Evolutionary conservation across 2,797 vertebrate species (phyloP).

Genomic region (Esox masquinongy): DNA sequence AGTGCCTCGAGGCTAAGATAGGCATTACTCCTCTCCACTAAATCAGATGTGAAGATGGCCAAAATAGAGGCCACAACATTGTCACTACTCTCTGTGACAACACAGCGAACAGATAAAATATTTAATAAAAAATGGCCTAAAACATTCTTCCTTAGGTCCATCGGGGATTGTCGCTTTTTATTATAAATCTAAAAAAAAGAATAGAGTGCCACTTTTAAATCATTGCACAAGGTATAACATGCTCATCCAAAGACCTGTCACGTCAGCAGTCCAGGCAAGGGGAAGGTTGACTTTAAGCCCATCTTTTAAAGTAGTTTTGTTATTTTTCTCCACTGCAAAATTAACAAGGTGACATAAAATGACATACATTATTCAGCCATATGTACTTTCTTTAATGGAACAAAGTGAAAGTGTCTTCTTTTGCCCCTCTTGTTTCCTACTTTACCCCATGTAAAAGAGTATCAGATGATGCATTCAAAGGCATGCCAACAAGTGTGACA

Average conservation of each 20-base stretch:
- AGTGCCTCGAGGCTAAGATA: conserved; percentile 24
- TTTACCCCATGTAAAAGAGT: conserved; percentile 32
- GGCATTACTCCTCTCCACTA: conserved; percentile 5
- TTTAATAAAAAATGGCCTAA: conserved; percentile 41
- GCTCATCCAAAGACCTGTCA: conserved; percentile 8
- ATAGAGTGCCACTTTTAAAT: conserved; percentile 44
- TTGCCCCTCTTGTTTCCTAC: conserved; percentile 6
- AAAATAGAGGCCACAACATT: conserved; percentile 35
- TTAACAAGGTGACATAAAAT: conserved; percentile 49
- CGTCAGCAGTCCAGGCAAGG: conserved; percentile 11
- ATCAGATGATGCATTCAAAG: conserved; percentile 5
- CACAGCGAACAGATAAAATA: conserved; percentile 50
- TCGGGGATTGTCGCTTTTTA: conserved; percentile 36
- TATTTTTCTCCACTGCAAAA: conserved; percentile 40
- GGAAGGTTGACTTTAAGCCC: neutral
- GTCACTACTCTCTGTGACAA: conserved; percentile 49
- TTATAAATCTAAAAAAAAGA: conserved; percentile 40
- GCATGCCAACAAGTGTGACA: conserved; percentile 28
- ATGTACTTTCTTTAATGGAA: conserved; percentile 52
- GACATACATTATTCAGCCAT: conserved; percentile 50
- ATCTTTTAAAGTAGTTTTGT: conserved; percentile 44
- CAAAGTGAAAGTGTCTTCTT: conserved; percentile 42
- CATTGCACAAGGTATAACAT: conserved; percentile 22
- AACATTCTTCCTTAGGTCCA: conserved; percentile 18
- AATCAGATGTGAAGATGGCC: conserved; percentile 3